Conservation (phyloP, 2,888 invertebrate species). For the Choristoneura rosaceana region DNA sequence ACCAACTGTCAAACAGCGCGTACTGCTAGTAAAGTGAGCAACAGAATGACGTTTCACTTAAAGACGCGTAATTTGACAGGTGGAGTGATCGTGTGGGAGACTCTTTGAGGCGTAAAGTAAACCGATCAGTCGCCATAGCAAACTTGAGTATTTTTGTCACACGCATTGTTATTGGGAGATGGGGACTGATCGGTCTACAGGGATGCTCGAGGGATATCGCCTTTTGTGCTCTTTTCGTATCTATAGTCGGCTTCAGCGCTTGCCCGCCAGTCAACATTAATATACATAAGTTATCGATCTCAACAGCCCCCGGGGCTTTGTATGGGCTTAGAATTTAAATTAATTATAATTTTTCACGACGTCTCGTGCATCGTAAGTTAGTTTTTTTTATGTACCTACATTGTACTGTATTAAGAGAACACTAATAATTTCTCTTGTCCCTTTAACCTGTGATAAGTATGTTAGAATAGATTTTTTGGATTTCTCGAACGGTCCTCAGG, state of each 20-base stretch:
- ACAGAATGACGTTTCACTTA: neutral
- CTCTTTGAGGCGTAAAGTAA: neutral
- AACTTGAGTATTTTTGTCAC: slow-evolving; percentile 69
- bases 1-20: neutral
- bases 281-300: slow-evolving; percentile 79
- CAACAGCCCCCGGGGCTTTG: slow-evolving; percentile 72
- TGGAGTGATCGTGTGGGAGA: neutral
- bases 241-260: slow-evolving; percentile 71
- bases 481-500: slow-evolving; percentile 77
- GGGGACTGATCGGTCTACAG: slow-evolving; percentile 43
- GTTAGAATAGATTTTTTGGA: slow-evolving; percentile 77
- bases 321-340: slow-evolving; percentile 76
- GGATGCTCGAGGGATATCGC: slow-evolving; percentile 49
- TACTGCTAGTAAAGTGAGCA: neutral
- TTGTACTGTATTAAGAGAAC: slow-evolving; percentile 81
- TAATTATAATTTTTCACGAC: slow-evolving; percentile 66
- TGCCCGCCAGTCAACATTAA: slow-evolving; percentile 75
- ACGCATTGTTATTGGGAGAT: slow-evolving; percentile 66
- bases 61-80: neutral
- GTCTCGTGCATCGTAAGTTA: slow-evolving; percentile 74
- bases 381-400: slow-evolving; percentile 62
- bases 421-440: slow-evolving; percentile 84
- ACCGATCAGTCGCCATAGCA: slow-evolving; percentile 47
- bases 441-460: slow-evolving; percentile 86
- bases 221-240: slow-evolving; percentile 63